phyloP scores from a whole-genome alignment of 1,140 invertebrate species.

The Metopolophium dirhodum region DNA sequence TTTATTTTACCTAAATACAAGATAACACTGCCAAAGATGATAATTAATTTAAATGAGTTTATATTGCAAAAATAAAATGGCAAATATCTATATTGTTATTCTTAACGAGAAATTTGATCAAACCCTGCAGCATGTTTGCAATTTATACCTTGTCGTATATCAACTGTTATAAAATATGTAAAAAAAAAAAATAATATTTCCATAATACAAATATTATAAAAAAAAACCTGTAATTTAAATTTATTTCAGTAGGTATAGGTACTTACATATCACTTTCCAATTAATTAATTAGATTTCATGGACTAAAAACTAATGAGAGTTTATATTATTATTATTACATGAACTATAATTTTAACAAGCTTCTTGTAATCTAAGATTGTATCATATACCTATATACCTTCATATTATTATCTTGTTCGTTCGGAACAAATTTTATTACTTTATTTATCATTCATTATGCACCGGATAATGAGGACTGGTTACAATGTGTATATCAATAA shows the following conservation, averaged over 20 bases:
- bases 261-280: neutral
- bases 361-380: neutral
- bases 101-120: neutral
- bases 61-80: neutral
- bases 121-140: neutral
- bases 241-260: neutral
- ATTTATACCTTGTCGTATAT: neutral
- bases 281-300: neutral
- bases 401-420: neutral
- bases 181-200: neutral
- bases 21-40: neutral
- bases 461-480: neutral
- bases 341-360: constrained; percentile 6
- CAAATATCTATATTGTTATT: neutral
- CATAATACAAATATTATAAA: neutral
- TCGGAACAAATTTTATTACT: neutral
- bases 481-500: neutral
- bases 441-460: neutral
- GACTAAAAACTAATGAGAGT: neutral
- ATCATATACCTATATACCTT: neutral
- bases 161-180: neutral
- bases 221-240: neutral
- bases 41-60: neutral
- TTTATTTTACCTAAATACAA: neutral
- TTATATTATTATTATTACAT: neutral